These are phyloP conservation scores for Naso thynnoides DNA, from an alignment of 2,797 vertebrate genomes.

Conservation along the genomic window DNA sequence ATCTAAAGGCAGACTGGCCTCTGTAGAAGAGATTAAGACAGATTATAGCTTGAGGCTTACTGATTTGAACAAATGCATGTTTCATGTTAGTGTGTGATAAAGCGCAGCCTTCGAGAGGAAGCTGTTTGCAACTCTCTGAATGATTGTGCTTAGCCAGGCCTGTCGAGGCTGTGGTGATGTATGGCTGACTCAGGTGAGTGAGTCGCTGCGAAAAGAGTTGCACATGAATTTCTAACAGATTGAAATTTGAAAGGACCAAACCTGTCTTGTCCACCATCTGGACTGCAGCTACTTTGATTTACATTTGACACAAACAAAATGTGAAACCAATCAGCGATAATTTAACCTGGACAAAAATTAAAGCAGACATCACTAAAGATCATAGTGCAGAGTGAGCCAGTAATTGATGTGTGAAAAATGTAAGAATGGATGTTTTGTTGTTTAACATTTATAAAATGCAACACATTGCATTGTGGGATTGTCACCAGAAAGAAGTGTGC, in stretches of 20 bases:
- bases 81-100: slow-evolving; percentile 62
- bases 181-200: slow-evolving; percentile 46
- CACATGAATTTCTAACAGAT: slow-evolving; percentile 20
- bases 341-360: background rate
- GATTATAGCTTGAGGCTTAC: slow-evolving; percentile 60
- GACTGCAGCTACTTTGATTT: background rate
- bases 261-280: background rate
- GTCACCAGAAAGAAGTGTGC: background rate
- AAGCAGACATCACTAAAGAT: background rate
- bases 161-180: slow-evolving; percentile 52
- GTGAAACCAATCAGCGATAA: background rate
- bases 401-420: background rate
- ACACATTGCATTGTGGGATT: background rate
- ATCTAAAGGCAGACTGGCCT: slow-evolving; percentile 26
- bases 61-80: slow-evolving; percentile 62
- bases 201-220: slow-evolving; percentile 30
- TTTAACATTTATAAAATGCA: background rate
- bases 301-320: background rate
- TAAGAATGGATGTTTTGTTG: background rate
- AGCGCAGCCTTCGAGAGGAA: slow-evolving; percentile 45
- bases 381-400: background rate
- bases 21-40: slow-evolving; percentile 61
- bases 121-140: slow-evolving; percentile 48
- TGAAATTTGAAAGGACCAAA: slow-evolving; percentile 1
- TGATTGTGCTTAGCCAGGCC: slow-evolving; percentile 50